Evolutionary conservation across 2,888 invertebrate species (phyloP).

Genomic region (Pristionchus japonicus): DNA sequence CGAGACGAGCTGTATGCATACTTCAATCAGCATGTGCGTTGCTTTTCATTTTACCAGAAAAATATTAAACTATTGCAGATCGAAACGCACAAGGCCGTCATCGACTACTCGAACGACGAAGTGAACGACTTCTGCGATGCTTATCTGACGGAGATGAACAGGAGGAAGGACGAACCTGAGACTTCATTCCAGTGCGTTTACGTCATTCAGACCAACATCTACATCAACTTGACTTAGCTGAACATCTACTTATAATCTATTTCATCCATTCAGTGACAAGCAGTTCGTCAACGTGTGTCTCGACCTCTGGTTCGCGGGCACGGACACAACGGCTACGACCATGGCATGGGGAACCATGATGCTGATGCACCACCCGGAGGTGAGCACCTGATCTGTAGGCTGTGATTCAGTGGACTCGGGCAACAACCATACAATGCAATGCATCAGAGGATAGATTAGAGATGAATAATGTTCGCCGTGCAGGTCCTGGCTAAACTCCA

Average conservation of each 20-base stretch:
- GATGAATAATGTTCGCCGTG: too few species aligned
- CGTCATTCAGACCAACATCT: not conserved
- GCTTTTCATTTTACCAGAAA: not conserved
- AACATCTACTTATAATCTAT: too few species aligned
- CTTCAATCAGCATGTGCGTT: slow-evolving; percentile 13
- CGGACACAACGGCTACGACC: slow-evolving; percentile 61
- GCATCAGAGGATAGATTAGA: too few species aligned
- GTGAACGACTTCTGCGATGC: slow-evolving; percentile 27
- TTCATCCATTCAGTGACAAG: not conserved
- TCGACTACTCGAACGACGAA: slow-evolving; percentile 13
- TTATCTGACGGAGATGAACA: slow-evolving; percentile 46
- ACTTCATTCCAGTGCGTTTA: not conserved
- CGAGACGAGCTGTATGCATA: slow-evolving; percentile 19
- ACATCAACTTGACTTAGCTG: too few species aligned
- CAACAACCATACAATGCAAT: not conserved
- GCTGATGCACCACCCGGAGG: slow-evolving; percentile 51
- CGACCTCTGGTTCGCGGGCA: slow-evolving; percentile 63
- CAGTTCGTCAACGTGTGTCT: slow-evolving; percentile 48
- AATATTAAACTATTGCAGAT: not conserved
- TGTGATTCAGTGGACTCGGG: too few species aligned
- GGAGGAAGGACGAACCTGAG: not conserved
- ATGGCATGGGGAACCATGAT: slow-evolving; percentile 57
- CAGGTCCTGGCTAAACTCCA: slow-evolving; percentile 51
- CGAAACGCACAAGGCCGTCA: not conserved
- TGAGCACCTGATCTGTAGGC: not conserved